These are phyloP conservation scores for Trachythela sp. DNA, from an alignment of 64 coral and sea anemone species.

Conservation along the genomic window DNA sequence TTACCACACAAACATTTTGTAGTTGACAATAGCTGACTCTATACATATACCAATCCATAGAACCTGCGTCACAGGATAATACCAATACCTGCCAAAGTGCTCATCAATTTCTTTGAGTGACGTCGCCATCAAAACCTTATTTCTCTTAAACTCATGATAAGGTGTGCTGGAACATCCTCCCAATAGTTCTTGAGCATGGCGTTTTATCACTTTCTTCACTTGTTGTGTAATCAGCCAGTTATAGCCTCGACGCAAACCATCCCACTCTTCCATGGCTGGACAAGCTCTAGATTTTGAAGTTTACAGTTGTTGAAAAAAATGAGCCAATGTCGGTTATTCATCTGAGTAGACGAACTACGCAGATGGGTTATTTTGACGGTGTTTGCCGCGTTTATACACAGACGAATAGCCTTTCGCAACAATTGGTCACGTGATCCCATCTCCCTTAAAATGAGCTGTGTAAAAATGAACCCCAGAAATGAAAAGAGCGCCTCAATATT, in stretches of 20 bases:
- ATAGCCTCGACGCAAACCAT: slow-evolving; percentile 70
- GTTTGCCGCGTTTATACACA: no score
- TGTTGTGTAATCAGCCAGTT: slow-evolving; percentile 73
- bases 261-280: slow-evolving; percentile 56
- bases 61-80: no score
- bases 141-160: not conserved
- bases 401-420: no score
- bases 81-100: slow-evolving; percentile 50
- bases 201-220: slow-evolving; percentile 65
- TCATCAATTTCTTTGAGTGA: slow-evolving; percentile 77
- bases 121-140: slow-evolving; percentile 55
- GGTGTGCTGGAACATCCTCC: slow-evolving; percentile 18
- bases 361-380: no score
- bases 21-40: no score
- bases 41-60: not conserved
- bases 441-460: no score
- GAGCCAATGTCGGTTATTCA: no score
- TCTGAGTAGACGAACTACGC: no score
- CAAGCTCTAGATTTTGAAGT: slow-evolving; percentile 46
- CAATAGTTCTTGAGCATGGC: slow-evolving; percentile 64
- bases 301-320: not conserved
- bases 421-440: no score
- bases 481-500: no score
- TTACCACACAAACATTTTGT: no score
- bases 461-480: no score